Evolutionary conservation across 2,113 vertebrate species (phyloP).

Genomic region (Anolis carolinensis): DNA sequence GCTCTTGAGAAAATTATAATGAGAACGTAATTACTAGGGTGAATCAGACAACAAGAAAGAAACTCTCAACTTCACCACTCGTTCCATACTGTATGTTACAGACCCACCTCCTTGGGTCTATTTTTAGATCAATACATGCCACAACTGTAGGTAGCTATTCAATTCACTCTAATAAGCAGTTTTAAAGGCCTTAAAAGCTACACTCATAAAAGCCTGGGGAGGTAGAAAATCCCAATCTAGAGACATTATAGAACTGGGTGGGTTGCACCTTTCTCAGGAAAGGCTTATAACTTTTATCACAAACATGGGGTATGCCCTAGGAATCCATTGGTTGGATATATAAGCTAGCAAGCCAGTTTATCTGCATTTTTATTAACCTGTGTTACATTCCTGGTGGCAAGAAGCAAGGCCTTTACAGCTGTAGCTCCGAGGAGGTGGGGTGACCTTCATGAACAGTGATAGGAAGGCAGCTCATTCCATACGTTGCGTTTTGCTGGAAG

Average conservation of each 20-base stretch:
- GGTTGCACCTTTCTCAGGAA: not conserved
- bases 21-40: slow-evolving; percentile 54
- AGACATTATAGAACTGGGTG: not conserved
- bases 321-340: not conserved
- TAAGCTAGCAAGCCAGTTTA: not conserved
- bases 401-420: not conserved
- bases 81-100: slow-evolving; percentile 44
- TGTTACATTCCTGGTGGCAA: not conserved
- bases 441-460: not conserved
- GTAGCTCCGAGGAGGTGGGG: not conserved
- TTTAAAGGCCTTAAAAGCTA: slow-evolving; percentile 58
- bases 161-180: slow-evolving; percentile 64
- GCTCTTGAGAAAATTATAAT: slow-evolving; percentile 33
- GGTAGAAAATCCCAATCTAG: not conserved
- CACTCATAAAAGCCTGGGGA: not conserved
- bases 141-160: slow-evolving; percentile 49
- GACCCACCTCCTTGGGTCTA: slow-evolving; percentile 53
- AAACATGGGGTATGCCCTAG: not conserved
- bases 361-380: not conserved
- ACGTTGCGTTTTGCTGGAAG: not conserved
- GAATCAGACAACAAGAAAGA: slow-evolving; percentile 41
- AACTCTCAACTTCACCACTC: slow-evolving; percentile 61
- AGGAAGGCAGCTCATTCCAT: not conserved
- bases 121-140: slow-evolving; percentile 64
- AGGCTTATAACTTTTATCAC: not conserved